Base-by-base conservation (phyloP, 2,113 vertebrate genomes). In the Dolichallabes microphthalmus region DNA sequence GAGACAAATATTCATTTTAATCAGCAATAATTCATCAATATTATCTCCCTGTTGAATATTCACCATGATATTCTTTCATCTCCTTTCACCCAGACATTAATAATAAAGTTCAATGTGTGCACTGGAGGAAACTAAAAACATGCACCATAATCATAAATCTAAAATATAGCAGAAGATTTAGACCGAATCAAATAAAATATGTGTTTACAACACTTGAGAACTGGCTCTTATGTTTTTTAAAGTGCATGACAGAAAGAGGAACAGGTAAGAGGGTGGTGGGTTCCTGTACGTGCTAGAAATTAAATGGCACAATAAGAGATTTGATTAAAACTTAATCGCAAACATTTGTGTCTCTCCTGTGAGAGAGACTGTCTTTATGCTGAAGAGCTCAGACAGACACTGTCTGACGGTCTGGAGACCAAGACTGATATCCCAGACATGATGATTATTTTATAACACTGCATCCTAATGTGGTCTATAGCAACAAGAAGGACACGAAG, bases 1-100 rank as follows among this genome's bases (percentile, higher is more conserved):
- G 82, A 81, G 81, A 68, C 85, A 84, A 82, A 53, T 52, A 63
- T 82, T 82, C 25, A 63, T 87, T 87, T 87, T 61, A 71, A 80
- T 81, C 76, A 76, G 77, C 20, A 68, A 84, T 86, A 64, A 83
- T 80, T 82, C 58, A 86, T 45, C 74, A 82, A 60, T 64, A 86
- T 74, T 27, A 39, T 25, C 35, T 68, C 60, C 68, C 17, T 80
- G 55, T 73, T 74, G 75, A 35, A 76, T 30, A 75, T 82, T 74
- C 69, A 55, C 60, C 20, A 55, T 76, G 27, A 82, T 45, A 85
- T 57, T 45, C 69, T 66, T 60, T 78, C 58, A 20, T 52, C 14
- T 76, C 58, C 79, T n/a, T 60, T 78, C 55, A 78, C 27, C 6
- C 12, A 17, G 39, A 39, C 78, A 53, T 75, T 81, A 86, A 82